phyloP scores from a whole-genome alignment of 1,140 invertebrate species.

The Elysia chlorotica region DNA sequence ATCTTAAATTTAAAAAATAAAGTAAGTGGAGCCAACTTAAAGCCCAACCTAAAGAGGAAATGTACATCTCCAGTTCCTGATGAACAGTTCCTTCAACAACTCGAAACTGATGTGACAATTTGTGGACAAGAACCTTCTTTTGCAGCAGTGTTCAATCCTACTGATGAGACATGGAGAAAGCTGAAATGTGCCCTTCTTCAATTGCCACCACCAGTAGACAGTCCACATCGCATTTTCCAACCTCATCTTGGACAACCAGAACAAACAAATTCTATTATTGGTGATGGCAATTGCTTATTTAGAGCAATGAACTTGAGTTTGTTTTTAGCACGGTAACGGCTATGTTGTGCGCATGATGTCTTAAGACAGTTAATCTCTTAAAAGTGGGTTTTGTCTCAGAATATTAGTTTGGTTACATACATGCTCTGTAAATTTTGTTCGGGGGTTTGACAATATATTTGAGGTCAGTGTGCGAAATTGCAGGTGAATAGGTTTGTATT shows the following conservation, averaged over 20 bases:
- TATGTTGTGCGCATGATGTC: no score
- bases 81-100: not conserved
- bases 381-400: no score
- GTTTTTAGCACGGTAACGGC: no score
- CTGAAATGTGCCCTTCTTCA: not conserved
- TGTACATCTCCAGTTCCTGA: not conserved
- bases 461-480: no score
- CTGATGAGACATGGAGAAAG: not conserved
- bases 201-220: not conserved
- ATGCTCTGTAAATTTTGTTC: no score
- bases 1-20: not conserved
- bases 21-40: not conserved
- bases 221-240: not conserved
- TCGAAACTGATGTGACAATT: not conserved
- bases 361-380: no score
- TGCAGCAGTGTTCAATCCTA: slow-evolving; percentile 1
- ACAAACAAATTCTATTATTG: not conserved
- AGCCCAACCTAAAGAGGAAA: not conserved
- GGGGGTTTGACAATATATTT: no score
- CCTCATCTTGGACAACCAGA: not conserved
- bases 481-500: no score
- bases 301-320: no score
- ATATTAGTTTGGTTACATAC: no score
- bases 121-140: not conserved
- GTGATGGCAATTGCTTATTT: not conserved